Evolutionary conservation across 2,888 invertebrate genomes (phyloP).

Genomic region (Tenthredo scrophulariae): DNA sequence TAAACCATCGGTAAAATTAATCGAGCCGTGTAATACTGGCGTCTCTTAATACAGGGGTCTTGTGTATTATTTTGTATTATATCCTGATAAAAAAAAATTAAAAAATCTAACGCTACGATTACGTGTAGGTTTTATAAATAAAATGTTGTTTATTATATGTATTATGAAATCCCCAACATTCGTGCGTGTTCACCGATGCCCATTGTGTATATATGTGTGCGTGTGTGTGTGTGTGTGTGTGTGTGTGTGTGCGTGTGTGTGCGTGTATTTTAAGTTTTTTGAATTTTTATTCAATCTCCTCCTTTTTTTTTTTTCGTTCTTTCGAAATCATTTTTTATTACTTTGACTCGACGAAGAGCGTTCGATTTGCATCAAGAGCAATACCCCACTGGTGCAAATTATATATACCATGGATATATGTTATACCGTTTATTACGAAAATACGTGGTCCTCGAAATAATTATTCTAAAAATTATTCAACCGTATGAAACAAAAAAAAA

Average conservation of each 20-base stretch:
- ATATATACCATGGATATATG: not conserved
- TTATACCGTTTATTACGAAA: not conserved
- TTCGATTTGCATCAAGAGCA: slow-evolving; percentile 36
- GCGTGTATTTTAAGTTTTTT: slow-evolving; percentile 27
- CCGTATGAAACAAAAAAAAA: not conserved
- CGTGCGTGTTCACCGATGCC: slow-evolving; percentile 51
- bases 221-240: slow-evolving; percentile 16
- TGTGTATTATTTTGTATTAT: not conserved
- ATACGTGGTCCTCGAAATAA: not conserved
- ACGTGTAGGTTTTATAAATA: not conserved
- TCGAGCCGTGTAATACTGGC: slow-evolving; percentile 41
- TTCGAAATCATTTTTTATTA: slow-evolving; percentile 5
- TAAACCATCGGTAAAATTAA: not conserved
- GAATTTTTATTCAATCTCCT: not conserved
- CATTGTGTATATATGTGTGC: slow-evolving; percentile 17
- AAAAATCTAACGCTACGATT: slow-evolving; percentile 1
- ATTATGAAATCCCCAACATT: slow-evolving; percentile 34
- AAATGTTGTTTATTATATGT: not conserved
- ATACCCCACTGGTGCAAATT: slow-evolving; percentile 33
- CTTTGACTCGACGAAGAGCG: slow-evolving; percentile 25
- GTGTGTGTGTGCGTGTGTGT: slow-evolving; percentile 3
- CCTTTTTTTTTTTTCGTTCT: not conserved
- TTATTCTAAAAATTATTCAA: not conserved
- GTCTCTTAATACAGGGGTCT: not conserved
- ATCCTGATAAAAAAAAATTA: not conserved